phyloP scores from a whole-genome alignment of 2,797 vertebrate genomes.

The Notolepis coatsorum region DNA sequence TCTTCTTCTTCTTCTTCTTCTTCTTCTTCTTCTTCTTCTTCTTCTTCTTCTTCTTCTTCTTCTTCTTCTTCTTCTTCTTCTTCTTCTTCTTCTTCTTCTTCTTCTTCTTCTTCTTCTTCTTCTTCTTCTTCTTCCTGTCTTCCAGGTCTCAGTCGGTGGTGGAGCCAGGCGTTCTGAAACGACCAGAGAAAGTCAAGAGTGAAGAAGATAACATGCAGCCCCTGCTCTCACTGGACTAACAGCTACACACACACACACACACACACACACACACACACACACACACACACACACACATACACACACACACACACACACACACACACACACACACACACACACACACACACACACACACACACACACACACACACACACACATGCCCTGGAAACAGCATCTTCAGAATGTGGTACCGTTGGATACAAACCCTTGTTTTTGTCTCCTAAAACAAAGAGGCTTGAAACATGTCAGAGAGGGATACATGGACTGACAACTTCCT shows the following conservation, averaged over 20 bases:
- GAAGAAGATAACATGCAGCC: slow-evolving; percentile 99
- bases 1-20: neutral
- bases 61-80: too few species aligned
- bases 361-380: neutral
- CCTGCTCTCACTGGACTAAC: slow-evolving; percentile 95
- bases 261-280: neutral
- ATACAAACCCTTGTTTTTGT: slow-evolving; percentile 33
- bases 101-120: neutral
- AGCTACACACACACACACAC: neutral
- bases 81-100: too few species aligned
- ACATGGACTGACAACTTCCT: neutral
- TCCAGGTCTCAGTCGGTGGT: slow-evolving; percentile 96
- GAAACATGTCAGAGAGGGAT: slow-evolving; percentile 20
- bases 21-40: neutral
- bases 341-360: neutral
- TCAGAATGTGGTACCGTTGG: slow-evolving; percentile 22
- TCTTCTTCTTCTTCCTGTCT: neutral
- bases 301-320: slow-evolving; percentile 29
- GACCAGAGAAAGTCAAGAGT: slow-evolving; percentile 93
- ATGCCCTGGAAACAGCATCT: slow-evolving; percentile 11
- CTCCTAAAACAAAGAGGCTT: slow-evolving; percentile 2
- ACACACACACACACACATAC: slow-evolving; percentile 30
- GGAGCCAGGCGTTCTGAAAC: slow-evolving; percentile 94
- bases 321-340: neutral
- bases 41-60: too few species aligned